Base-by-base conservation (phyloP, 2,888 invertebrate genomes). In the Eupeodes luniger region DNA sequence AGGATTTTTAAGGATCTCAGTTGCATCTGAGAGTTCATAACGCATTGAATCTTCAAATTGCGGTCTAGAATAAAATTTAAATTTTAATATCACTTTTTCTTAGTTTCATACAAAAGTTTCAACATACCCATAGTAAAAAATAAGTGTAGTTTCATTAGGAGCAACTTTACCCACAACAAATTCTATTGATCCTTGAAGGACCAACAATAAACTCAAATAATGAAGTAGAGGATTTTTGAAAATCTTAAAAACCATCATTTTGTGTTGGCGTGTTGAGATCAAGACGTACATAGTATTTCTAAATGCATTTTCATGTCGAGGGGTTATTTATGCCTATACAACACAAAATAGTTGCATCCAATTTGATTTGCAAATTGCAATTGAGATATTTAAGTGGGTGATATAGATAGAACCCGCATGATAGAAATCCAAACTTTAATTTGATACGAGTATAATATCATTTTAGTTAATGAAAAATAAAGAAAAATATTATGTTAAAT, bases 81-180 rank as follows among this genome's bases (percentile, higher is more conserved):
- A 59, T 19, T n/a, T 40, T 4, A 11, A 40, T 55, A 47, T 34
- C 6, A 27, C 3, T 16, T 0, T 40, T 40, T 40, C 27, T 27
- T 27, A 27, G 2, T 2, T 27, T 2, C 27, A 27, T 27, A 27
- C 27, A 27, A 27, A 2, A 27, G 2, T 10, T 51, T 55, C 0
- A 14, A 10, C 10, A 57, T 53, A 86, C 86, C 87, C 87, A 62
- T 77, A 77, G 34, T 84, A 81, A 51, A 81, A 87, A 11, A 87
- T 59, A 5, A 87, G 51, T 34, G 79, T 83, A 9, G 83, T 64
- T 57, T 69, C 36, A 0, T 49, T 74, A 16, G 83, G 66, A 36
- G 19, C 14, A 34, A 84, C 72, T n/a, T 12, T 44, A 9, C 76
- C 59, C 0, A 5, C 10, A 34, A 34, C 57, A 11, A 16, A 44